These are phyloP conservation scores for Aurelia aurita DNA, from an alignment of 30 jellyfish, hydroid and myxozoan species.

Conservation along the genomic window DNA sequence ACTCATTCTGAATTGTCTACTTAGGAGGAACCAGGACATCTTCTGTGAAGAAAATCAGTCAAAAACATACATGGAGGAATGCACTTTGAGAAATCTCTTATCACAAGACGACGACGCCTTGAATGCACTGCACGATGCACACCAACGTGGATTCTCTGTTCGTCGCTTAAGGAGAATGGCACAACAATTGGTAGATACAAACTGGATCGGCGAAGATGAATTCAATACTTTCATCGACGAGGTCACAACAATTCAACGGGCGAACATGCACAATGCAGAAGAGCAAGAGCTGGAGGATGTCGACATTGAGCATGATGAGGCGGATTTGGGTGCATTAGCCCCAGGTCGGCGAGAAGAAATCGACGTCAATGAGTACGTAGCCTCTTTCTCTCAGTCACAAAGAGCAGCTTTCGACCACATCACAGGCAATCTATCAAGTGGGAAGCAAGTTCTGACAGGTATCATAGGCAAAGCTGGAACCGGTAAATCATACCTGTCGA, in stretches of 20 bases:
- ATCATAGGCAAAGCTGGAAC: no score
- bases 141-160: background rate
- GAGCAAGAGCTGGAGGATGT: background rate
- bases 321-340: background rate
- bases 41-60: slow-evolving; percentile 2
- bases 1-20: slow-evolving; percentile 3
- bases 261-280: background rate
- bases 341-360: background rate
- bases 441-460: no score
- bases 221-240: slow-evolving; percentile 11
- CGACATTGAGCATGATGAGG: background rate
- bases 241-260: background rate
- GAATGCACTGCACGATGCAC: slow-evolving; percentile 11
- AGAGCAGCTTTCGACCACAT: background rate
- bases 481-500: no score
- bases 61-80: slow-evolving; percentile 35
- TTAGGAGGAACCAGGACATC: background rate
- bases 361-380: background rate
- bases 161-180: slow-evolving; percentile 7
- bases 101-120: slow-evolving; percentile 3
- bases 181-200: background rate
- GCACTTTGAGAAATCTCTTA: background rate
- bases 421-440: background rate
- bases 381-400: background rate
- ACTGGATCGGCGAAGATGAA: slow-evolving; percentile 10